Percentiles rank a stretch among this genome's conserved stretches.
These are phyloP conservation scores for Eristalis intricaria DNA, from an alignment of 2,888 invertebrate species.

Conservation along the genomic window DNA sequence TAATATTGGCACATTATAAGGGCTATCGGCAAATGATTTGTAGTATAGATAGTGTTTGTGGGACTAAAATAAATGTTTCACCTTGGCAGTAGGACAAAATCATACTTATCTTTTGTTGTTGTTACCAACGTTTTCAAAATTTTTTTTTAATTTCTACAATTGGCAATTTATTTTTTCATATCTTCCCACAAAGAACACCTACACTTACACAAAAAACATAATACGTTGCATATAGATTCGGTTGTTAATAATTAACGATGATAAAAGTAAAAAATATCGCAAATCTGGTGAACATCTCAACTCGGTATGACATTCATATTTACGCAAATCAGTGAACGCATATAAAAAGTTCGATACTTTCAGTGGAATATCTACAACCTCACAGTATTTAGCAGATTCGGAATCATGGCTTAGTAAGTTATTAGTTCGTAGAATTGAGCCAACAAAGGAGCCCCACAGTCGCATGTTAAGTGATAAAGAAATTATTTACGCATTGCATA, in stretches of 20 bases:
- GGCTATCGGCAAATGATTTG: conserved; percentile 18
- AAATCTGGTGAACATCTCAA: conserved; percentile 27
- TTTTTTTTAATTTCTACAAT: conserved; percentile 19
- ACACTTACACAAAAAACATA: background rate
- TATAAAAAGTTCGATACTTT: background rate
- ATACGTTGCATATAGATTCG: conserved; percentile 2
- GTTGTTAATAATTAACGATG: conserved; percentile 20
- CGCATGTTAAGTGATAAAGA: conserved; percentile 98
- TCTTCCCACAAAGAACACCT: background rate
- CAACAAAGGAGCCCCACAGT: conserved; percentile 97
- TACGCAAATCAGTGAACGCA: background rate
- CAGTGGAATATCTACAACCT: conserved; percentile 77
- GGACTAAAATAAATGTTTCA: conserved; percentile 57
- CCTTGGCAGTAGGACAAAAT: conserved; percentile 54
- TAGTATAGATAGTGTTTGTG: conserved; percentile 17
- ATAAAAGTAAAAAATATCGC: conserved; percentile 39
- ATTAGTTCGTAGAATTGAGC: conserved; percentile 94
- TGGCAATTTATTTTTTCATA: conserved; percentile 14
- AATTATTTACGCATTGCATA: conserved; percentile 96
- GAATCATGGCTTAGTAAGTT: conserved; percentile 95
- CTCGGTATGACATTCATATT: conserved; percentile 14
- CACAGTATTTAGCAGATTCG: conserved; percentile 73
- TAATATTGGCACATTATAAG: background rate
- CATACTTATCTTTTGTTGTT: conserved; percentile 21
- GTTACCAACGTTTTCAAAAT: conserved; percentile 8